Evolutionary conservation across 2,888 invertebrate species (phyloP).

Genomic region (Pristionchus entomophagus): DNA sequence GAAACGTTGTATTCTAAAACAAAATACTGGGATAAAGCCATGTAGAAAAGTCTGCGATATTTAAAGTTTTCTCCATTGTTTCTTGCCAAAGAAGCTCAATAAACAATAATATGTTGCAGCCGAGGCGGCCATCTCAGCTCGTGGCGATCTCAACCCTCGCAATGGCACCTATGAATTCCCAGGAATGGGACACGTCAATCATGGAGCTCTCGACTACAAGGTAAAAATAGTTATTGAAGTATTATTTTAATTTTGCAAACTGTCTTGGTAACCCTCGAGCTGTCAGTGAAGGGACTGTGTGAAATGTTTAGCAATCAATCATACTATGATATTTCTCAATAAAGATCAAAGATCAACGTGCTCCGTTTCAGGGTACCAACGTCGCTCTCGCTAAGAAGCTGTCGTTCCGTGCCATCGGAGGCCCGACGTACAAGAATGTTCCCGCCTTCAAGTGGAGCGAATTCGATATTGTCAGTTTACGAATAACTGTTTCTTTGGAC

Average conservation of each 20-base stretch:
- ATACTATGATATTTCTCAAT: too few species aligned
- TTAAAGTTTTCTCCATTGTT: too few species aligned
- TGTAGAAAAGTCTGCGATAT: too few species aligned
- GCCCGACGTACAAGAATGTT: conserved; percentile 80
- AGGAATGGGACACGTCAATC: conserved; percentile 82
- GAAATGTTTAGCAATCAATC: too few species aligned
- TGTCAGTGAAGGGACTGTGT: too few species aligned
- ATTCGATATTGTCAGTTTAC: conserved; percentile 80
- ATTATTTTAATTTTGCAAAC: too few species aligned
- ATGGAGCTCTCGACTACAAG: conserved; percentile 85
- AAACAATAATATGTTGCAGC: neutral
- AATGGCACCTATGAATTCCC: conserved; percentile 84
- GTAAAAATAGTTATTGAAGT: conserved; percentile 70
- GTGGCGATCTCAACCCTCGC: conserved; percentile 83
- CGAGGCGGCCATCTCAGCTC: conserved; percentile 82
- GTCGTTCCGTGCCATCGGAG: conserved; percentile 81
- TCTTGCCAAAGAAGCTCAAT: too few species aligned
- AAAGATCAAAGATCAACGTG: too few species aligned
- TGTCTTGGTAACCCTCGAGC: neutral
- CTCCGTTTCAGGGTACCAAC: conserved; percentile 76
- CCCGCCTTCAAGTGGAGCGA: conserved; percentile 87
- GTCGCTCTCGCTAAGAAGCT: conserved; percentile 75
- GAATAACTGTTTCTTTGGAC: too few species aligned
- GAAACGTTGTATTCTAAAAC: too few species aligned
- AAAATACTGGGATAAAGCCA: too few species aligned